Conservation (phyloP, 2,797 vertebrate species). For the Epinephelus malabaricus region DNA sequence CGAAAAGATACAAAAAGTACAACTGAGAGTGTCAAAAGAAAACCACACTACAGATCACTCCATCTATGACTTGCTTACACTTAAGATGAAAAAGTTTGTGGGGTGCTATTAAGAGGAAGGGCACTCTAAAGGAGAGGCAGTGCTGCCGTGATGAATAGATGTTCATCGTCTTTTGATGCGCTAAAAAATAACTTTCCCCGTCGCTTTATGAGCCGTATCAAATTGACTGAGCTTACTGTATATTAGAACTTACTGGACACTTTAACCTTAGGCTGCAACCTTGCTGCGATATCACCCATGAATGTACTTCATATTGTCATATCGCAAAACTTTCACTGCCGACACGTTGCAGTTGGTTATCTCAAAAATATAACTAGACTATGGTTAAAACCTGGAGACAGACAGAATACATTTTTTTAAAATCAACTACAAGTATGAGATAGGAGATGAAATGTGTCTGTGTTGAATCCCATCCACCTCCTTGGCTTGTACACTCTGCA, state of each 20-base stretch:
- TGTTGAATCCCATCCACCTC: too few species aligned
- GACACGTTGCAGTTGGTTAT: not conserved
- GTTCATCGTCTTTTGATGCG: conserved; percentile 49
- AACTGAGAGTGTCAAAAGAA: conserved; percentile 6
- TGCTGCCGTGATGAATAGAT: conserved; percentile 52
- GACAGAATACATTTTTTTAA: not conserved
- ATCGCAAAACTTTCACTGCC: not conserved
- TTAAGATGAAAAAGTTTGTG: conserved; percentile 39
- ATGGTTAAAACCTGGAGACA: not conserved
- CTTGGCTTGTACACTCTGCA: too few species aligned
- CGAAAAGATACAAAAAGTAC: conserved; percentile 2
- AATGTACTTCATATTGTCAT: not conserved
- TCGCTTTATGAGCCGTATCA: conserved; percentile 64
- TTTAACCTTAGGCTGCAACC: conserved; percentile 56
- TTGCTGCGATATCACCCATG: conserved; percentile 6
- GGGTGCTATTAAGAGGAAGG: conserved; percentile 56
- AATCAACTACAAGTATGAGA: not conserved
- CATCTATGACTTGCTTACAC: conserved; percentile 10
- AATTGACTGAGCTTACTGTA: conserved; percentile 51
- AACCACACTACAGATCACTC: conserved; percentile 29
- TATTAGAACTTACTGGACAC: conserved; percentile 30
- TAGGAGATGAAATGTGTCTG: not conserved
- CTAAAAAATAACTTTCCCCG: conserved; percentile 55
- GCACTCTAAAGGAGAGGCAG: conserved; percentile 46
- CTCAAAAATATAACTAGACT: not conserved